These are phyloP conservation scores for Sus scrofa DNA, from an alignment of 2,113 vertebrate species.

Conservation along the genomic window T2T-Sscrofa CM000816.6:109111501-109112000, in stretches of 20 bases:
- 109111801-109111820: too few species aligned
- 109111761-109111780: background rate
- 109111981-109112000: background rate
- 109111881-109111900: background rate
- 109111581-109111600: background rate
- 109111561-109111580: background rate
- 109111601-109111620: background rate
- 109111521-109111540: background rate
- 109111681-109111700: background rate
- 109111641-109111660: background rate
- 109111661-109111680: background rate
- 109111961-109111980: background rate
- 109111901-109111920: background rate
- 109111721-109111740: background rate
- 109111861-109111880: constrained; percentile 43
- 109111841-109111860: too few species aligned
- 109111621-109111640: background rate
- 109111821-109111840: too few species aligned
- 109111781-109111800: constrained; percentile 34
- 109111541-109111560: background rate
- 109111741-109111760: background rate
- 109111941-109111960: background rate
- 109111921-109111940: background rate
- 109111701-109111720: background rate
- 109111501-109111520: background rate